phyloP scores from a whole-genome alignment of 2,113 vertebrate genomes.

The Maccullochella peelii region DNA sequence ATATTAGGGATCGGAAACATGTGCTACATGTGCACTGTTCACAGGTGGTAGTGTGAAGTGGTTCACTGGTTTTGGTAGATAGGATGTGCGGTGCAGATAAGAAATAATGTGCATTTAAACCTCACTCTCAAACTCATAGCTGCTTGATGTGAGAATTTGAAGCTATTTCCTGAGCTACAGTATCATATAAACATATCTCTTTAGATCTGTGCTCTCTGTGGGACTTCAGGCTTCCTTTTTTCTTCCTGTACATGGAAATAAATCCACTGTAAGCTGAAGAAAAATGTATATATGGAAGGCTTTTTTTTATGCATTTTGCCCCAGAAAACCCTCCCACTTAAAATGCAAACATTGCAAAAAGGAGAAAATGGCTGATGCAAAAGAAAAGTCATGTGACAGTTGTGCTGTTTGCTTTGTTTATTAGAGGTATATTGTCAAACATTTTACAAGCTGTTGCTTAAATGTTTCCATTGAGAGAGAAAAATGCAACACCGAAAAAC shows the following conservation, averaged over 20 bases:
- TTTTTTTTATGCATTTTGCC: background rate
- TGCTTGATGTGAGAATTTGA: constrained; percentile 10
- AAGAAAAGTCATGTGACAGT: constrained; percentile 49
- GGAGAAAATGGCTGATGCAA: constrained; percentile 6
- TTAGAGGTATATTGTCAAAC: constrained; percentile 84
- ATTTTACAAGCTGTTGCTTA: constrained; percentile 82
- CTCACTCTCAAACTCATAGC: constrained; percentile 9
- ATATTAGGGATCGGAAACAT: constrained; percentile 31
- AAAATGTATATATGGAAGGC: background rate
- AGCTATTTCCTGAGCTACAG: constrained; percentile 26
- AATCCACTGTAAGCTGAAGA: constrained; percentile 6
- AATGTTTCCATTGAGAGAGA: constrained; percentile 76
- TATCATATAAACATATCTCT: constrained; percentile 24
- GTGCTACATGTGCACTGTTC: constrained; percentile 15
- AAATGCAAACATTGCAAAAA: background rate
- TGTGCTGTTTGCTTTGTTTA: constrained; percentile 81
- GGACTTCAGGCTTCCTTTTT: constrained; percentile 19
- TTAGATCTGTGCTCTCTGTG: constrained; percentile 1
- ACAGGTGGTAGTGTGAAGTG: constrained; percentile 1
- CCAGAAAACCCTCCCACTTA: background rate
- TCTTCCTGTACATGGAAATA: constrained; percentile 1
- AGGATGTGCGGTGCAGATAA: constrained; percentile 9
- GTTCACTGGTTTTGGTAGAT: constrained; percentile 9
- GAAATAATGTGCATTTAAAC: constrained; percentile 37
- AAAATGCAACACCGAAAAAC: constrained; percentile 78